Percentiles rank a stretch among this genome's conserved stretches.
phyloP scores from a whole-genome alignment of 1,140 invertebrate genomes.

The Drosophila virilis region DNA sequence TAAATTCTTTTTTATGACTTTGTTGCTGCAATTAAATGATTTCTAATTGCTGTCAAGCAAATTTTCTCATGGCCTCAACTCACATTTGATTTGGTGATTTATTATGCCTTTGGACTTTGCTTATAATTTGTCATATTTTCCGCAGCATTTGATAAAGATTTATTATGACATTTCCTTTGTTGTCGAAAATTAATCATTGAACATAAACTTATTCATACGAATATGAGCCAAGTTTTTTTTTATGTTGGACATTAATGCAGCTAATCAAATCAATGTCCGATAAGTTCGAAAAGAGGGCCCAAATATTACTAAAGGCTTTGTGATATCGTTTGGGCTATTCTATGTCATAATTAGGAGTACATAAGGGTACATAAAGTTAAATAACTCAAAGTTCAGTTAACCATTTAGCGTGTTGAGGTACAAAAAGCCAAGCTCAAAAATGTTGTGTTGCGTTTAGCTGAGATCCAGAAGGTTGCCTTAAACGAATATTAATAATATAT shows the following conservation, averaged over 20 bases:
- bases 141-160: conserved; percentile 75
- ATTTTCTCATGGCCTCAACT: conserved; percentile 25
- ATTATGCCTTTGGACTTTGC: conserved; percentile 57
- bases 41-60: conserved; percentile 69
- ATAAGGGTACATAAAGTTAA: conserved; percentile 21
- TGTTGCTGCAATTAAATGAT: conserved; percentile 80
- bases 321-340: conserved; percentile 47
- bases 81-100: conserved; percentile 76
- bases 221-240: conserved; percentile 40
- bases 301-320: conserved; percentile 34
- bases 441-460: too few species aligned
- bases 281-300: conserved; percentile 41
- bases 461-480: too few species aligned
- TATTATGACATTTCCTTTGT: conserved; percentile 79
- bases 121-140: conserved; percentile 76
- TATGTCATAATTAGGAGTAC: conserved; percentile 60
- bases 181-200: conserved; percentile 56
- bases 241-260: conserved; percentile 61
- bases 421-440: not conserved
- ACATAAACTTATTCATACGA: conserved; percentile 23
- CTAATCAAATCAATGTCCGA: conserved; percentile 70
- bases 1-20: conserved; percentile 72
- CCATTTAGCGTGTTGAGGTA: not conserved
- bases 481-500: too few species aligned
- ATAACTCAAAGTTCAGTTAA: not conserved